Evolutionary conservation across 2,888 invertebrate species (phyloP), one percentile per base, ranked within the genome.

Genomic region (Leptopterna dolabrata): DNA sequence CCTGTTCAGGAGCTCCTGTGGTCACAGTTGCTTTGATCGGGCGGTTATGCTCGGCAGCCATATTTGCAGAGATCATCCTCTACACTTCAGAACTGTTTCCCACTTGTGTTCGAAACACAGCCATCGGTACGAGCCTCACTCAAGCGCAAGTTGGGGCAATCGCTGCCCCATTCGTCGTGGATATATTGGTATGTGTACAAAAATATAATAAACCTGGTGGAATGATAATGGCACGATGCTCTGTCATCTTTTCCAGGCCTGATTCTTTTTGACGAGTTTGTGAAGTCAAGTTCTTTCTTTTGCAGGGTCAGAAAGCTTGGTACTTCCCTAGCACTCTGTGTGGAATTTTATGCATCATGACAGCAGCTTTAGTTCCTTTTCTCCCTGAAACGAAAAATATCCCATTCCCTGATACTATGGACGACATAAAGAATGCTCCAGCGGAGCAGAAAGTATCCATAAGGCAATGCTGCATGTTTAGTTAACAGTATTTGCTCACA

Each of bases 11-110:
- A 76, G 82, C 86, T 19, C 55, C 88, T 9, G 47, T 88, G 14
- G 43, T 93, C 82, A 89, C 91, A 0, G 91, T 93, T 36, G 93
- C 93, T 0, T 91, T 94, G 91, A 89, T 93, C 73, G 93, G 93
- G 6, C 92, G 93, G 86, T 93, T 94, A 89, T 92, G 93, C 82
- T 92, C 93, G 3, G 93, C 93, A n/a, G 93, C 93, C 45, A 93
- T 93, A 14, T 94, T 93, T 90, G 93, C 93, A 3, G 93, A 94
- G 29, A 92, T 93, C 11, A 94, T 94, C 19, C 91, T 94, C 0
- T 94, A 93, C 90, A 94, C 94, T 0, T 93, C 94, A 0, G 94
- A 94, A 90, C 91, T 94, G 43, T 94, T 94, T 90, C 94, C 94
- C 51, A 94, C 94, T 29, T 92, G 93, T 89, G 92, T 92, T 76